Conservation (phyloP, 2,113 vertebrate genomes). For the Synodontis membranacea region DNA sequence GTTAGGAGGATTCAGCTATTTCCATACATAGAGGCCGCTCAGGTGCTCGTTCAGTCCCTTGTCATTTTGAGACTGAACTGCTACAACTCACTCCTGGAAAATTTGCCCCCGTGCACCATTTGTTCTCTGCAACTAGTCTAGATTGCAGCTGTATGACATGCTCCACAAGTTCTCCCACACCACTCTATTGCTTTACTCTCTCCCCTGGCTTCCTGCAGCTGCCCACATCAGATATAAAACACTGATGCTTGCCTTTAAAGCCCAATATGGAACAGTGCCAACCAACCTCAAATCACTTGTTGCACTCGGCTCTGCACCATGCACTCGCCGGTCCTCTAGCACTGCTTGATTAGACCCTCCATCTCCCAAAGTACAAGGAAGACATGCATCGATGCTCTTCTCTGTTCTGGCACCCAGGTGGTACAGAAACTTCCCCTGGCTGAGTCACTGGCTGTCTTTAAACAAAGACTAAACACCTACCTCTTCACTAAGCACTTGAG, state of each 20-base stretch:
- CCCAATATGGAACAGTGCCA: background rate
- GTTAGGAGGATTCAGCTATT: background rate
- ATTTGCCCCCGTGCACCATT: background rate
- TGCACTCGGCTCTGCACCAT: background rate
- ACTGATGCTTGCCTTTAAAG: background rate
- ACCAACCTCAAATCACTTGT: background rate
- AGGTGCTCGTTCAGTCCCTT: background rate
- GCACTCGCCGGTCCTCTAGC: background rate
- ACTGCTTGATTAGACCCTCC: background rate
- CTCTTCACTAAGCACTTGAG: background rate
- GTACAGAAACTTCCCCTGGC: background rate
- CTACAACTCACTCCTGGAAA: background rate
- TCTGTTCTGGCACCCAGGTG: background rate
- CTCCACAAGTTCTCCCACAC: background rate
- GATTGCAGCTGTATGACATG: background rate
- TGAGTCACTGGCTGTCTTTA: background rate
- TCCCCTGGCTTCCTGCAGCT: background rate
- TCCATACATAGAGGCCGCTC: background rate
- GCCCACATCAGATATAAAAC: background rate
- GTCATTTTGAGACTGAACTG: background rate
- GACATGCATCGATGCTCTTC: background rate
- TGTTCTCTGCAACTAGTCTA: background rate
- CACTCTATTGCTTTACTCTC: background rate
- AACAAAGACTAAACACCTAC: background rate
- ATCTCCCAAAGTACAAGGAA: background rate